Evolutionary conservation across 2,797 vertebrate species (phyloP).

Genomic region (Scyliorhinus canicula): DNA sequence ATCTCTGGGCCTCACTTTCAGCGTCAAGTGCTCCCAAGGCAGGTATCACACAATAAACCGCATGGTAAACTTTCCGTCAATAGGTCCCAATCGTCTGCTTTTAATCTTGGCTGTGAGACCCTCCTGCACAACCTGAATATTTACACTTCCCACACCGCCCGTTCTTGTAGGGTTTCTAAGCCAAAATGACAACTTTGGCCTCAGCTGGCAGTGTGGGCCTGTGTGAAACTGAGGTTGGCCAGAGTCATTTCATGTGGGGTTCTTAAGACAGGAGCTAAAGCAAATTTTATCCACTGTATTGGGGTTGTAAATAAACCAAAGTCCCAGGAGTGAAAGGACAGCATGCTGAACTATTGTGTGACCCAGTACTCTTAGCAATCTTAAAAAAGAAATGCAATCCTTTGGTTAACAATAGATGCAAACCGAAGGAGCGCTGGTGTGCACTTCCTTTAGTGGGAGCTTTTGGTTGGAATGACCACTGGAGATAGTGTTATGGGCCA

Average conservation of each 20-base stretch:
- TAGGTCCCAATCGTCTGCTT: not conserved
- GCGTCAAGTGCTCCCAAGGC: not conserved
- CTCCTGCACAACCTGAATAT: not conserved
- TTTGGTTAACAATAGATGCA: not conserved
- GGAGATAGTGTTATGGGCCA: too few species aligned
- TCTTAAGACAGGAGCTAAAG: not conserved
- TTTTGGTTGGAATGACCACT: not conserved
- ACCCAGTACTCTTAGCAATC: not conserved
- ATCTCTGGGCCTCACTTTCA: not conserved
- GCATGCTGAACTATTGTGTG: not conserved
- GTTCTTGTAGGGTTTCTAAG: not conserved
- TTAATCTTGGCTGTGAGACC: not conserved
- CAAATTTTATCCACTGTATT: not conserved
- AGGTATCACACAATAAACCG: not conserved
- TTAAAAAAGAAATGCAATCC: not conserved
- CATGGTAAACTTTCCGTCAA: not conserved
- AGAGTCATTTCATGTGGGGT: not conserved
- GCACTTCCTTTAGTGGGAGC: not conserved
- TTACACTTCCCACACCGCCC: not conserved
- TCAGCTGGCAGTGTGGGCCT: constrained; percentile 3
- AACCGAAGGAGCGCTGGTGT: not conserved
- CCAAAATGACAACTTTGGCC: not conserved
- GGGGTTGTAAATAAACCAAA: not conserved
- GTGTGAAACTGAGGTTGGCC: not conserved
- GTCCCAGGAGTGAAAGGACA: not conserved